Evolutionary conservation across 2,888 invertebrate species (phyloP).

Genomic region (Laspeyria flexula): DNA sequence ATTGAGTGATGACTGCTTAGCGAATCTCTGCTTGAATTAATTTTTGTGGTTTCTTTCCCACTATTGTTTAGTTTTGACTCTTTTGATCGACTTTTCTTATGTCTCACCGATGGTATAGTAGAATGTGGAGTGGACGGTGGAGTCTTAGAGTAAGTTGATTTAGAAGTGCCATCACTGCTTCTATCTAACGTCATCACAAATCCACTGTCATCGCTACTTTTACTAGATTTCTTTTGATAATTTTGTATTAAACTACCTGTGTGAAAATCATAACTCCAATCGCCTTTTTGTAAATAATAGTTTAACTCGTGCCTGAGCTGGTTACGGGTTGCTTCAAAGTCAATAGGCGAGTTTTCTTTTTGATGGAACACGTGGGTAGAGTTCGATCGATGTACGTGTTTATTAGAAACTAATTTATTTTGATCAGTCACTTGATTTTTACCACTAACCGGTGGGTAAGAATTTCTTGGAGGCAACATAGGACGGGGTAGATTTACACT

Average conservation of each 20-base stretch:
- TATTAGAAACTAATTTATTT: constrained; percentile 79
- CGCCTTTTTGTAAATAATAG: constrained; percentile 82
- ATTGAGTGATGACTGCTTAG: constrained; percentile 83
- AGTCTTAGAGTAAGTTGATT: constrained; percentile 81
- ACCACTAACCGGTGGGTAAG: constrained; percentile 87
- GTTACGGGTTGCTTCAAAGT: constrained; percentile 79
- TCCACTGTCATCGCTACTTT: constrained; percentile 82
- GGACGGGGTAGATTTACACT: constrained; percentile 86
- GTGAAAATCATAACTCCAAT: constrained; percentile 82
- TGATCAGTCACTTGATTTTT: constrained; percentile 84
- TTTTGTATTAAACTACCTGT: constrained; percentile 82
- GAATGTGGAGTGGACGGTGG: constrained; percentile 82
- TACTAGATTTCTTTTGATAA: constrained; percentile 82
- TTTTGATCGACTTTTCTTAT: constrained; percentile 80
- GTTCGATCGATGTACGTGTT: constrained; percentile 87
- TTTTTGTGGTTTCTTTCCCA: constrained; percentile 71
- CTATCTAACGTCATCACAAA: constrained; percentile 83
- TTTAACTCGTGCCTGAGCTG: constrained; percentile 80
- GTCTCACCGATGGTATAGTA: constrained; percentile 76
- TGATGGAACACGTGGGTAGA: constrained; percentile 87
- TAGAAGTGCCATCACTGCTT: constrained; percentile 81
- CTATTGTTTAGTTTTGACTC: constrained; percentile 76
- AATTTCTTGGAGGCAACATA: constrained; percentile 87
- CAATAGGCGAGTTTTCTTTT: constrained; percentile 74
- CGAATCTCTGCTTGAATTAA: constrained; percentile 82